Evolutionary conservation across 2,797 vertebrate genomes (phyloP).

Genomic region (Chaunax sp.): DNA sequence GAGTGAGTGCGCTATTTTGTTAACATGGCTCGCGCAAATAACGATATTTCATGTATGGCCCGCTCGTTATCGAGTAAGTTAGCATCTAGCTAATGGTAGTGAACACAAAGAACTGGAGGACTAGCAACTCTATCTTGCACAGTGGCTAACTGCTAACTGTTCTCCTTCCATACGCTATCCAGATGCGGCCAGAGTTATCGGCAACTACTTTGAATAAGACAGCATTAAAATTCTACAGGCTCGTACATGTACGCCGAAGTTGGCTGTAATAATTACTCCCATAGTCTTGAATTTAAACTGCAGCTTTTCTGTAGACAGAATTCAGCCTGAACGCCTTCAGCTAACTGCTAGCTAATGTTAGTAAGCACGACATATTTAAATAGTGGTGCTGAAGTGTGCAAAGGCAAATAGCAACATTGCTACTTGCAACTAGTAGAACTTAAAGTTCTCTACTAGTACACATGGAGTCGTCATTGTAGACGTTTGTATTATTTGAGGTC

Average conservation of each 20-base stretch:
- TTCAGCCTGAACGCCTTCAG: conserved; percentile 44
- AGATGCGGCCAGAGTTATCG: conserved; percentile 34
- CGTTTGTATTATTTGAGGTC: background rate
- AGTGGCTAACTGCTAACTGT: conserved; percentile 60
- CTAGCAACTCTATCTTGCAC: conserved; percentile 50
- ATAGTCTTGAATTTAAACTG: background rate
- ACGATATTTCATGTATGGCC: conserved; percentile 60
- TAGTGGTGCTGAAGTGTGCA: conserved; percentile 51
- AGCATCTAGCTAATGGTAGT: conserved; percentile 69
- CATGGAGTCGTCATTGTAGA: background rate
- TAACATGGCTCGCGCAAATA: conserved; percentile 63
- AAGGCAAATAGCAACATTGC: conserved; percentile 10
- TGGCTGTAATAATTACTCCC: background rate
- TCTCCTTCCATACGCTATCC: conserved; percentile 45
- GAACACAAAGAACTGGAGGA: conserved; percentile 81
- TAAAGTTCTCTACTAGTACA: background rate
- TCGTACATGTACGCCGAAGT: rapidly evolving
- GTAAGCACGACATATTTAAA: conserved; percentile 61
- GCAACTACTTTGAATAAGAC: background rate
- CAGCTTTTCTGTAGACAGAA: conserved; percentile 7
- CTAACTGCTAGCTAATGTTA: conserved; percentile 58
- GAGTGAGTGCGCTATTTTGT: conserved; percentile 53
- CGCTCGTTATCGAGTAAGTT: conserved; percentile 54
- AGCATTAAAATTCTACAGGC: too few relatives aligned
- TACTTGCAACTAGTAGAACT: too few relatives aligned